A percentile compares a stretch with the other conserved stretches of the same genome.
These are phyloP conservation scores for Plagodis pulveraria DNA, from an alignment of 2,888 invertebrate genomes.

Conservation along the genomic window DNA sequence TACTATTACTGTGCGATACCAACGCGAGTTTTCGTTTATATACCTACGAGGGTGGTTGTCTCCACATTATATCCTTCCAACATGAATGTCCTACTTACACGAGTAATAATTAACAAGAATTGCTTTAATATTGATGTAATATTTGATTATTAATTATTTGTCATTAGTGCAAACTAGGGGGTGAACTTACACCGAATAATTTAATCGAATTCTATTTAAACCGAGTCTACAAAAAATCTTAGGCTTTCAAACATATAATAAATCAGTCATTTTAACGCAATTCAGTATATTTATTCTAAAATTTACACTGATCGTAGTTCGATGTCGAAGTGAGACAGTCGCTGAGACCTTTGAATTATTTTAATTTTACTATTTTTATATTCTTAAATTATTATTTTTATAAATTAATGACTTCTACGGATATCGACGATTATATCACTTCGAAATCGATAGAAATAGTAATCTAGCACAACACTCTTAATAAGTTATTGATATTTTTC, in stretches of 20 bases:
- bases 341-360: constrained; percentile 67
- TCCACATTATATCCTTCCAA: constrained; percentile 4
- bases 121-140: constrained; percentile 77
- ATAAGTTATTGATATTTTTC: constrained; percentile 85
- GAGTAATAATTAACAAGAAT: constrained; percentile 78
- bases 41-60: background rate
- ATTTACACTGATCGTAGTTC: constrained; percentile 81
- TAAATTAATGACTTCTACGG: constrained; percentile 83
- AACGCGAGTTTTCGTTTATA: constrained; percentile 17
- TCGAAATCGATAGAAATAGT: constrained; percentile 76
- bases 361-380: constrained; percentile 77
- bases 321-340: constrained; percentile 79
- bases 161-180: constrained; percentile 81
- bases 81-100: constrained; percentile 74
- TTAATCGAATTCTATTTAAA: constrained; percentile 76
- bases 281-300: constrained; percentile 82
- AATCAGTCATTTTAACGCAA: constrained; percentile 85
- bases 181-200: constrained; percentile 75
- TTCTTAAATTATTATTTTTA: constrained; percentile 78
- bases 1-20: constrained; percentile 19
- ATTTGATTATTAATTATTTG: constrained; percentile 65
- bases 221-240: constrained; percentile 82
- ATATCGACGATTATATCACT: constrained; percentile 74
- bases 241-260: constrained; percentile 83
- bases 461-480: constrained; percentile 85